Percentiles rank a stretch among this genome's conserved stretches.
Conservation (phyloP, 2,888 invertebrate species). For the Notocelia uddmanniana region DNA sequence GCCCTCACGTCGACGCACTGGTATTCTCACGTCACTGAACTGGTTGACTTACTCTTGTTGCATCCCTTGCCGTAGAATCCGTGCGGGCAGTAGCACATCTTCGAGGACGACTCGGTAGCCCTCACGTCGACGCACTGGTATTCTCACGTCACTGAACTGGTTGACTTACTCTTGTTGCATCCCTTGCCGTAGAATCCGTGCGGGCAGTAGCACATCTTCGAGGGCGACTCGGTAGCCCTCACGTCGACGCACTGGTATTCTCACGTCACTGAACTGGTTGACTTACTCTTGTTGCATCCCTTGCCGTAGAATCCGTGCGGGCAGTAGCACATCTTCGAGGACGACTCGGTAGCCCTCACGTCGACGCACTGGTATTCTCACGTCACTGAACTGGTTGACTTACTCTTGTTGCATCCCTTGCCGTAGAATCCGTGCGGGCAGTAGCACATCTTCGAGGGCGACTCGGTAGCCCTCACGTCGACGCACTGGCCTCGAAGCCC, state of each 20-base stretch:
- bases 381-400: constrained; percentile 92
- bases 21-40: constrained; percentile 90
- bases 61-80: constrained; percentile 96
- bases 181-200: constrained; percentile 94
- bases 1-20: constrained; percentile 93
- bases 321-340: constrained; percentile 95
- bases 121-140: constrained; percentile 93
- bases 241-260: constrained; percentile 93
- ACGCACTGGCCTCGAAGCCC: constrained; percentile 94
- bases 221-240: constrained; percentile 92
- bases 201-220: constrained; percentile 95
- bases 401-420: constrained; percentile 92
- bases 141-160: constrained; percentile 90
- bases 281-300: constrained; percentile 93
- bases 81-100: constrained; percentile 95
- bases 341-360: constrained; percentile 91
- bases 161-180: constrained; percentile 91
- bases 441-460: constrained; percentile 94
- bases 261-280: constrained; percentile 89
- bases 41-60: constrained; percentile 90
- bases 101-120: constrained; percentile 92
- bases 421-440: constrained; percentile 96
- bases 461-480: constrained; percentile 91
- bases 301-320: constrained; percentile 95
- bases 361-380: constrained; percentile 90